A percentile compares a stretch with the other conserved stretches of the same genome.
These are phyloP conservation scores for Syrista parreyssii DNA, from an alignment of 2,888 invertebrate species.

Conservation along the genomic window DNA sequence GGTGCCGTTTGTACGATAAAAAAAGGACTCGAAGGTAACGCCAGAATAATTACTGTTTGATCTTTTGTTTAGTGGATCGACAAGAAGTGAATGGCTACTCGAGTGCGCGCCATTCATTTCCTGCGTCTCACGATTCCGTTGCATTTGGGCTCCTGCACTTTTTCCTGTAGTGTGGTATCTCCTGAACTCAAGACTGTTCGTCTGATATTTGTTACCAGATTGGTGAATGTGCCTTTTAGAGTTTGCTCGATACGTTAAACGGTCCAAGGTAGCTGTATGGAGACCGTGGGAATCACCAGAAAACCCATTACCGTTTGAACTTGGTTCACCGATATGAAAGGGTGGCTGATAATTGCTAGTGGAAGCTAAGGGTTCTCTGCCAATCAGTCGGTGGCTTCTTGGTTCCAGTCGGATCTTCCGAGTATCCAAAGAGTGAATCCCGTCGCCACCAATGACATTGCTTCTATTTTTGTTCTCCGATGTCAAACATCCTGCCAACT, in stretches of 20 bases:
- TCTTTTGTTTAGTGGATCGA: constrained; percentile 43
- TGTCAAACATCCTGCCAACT: constrained; percentile 48
- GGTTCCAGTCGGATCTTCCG: constrained; percentile 53
- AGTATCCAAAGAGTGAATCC: constrained; percentile 46
- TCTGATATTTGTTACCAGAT: constrained; percentile 44
- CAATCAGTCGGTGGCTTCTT: constrained; percentile 51
- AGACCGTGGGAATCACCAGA: constrained; percentile 41
- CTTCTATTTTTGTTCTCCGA: constrained; percentile 37
- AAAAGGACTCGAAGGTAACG: constrained; percentile 42
- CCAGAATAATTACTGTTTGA: constrained; percentile 35
- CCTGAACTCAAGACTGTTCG: constrained; percentile 51
- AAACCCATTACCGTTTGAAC: constrained; percentile 37
- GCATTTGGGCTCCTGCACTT: constrained; percentile 30
- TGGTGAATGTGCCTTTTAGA: constrained; percentile 47
- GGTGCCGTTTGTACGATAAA: constrained; percentile 50
- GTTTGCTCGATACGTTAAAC: constrained; percentile 54
- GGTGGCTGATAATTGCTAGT: constrained; percentile 30
- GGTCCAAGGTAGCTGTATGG: constrained; percentile 58
- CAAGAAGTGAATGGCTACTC: constrained; percentile 36
- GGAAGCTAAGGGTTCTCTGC: constrained; percentile 37
- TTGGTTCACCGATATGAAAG: constrained; percentile 27
- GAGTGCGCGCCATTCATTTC: constrained; percentile 43
- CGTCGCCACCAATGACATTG: constrained; percentile 37
- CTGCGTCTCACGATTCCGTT: constrained; percentile 12
- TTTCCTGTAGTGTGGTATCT: constrained; percentile 56